phyloP scores from a whole-genome alignment of 2,888 invertebrate genomes.

The Gerosis bhagava region DNA sequence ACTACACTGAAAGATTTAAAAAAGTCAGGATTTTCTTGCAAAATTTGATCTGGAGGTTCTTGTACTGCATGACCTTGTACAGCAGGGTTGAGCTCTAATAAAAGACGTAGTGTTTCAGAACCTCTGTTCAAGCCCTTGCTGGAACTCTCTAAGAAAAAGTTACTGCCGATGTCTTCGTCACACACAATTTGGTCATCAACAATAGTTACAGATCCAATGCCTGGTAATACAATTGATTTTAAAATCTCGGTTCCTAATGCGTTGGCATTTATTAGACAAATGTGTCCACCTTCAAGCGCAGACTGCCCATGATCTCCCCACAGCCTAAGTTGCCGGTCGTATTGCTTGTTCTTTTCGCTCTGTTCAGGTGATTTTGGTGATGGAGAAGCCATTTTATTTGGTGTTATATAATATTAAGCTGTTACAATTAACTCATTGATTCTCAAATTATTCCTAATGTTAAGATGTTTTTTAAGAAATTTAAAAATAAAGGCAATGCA shows the following conservation, averaged over 20 bases:
- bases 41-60: constrained; percentile 92
- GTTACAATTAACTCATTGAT: neutral
- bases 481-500: too few species aligned
- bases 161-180: constrained; percentile 96
- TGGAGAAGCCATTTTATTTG: constrained; percentile 82
- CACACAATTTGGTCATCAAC: constrained; percentile 93
- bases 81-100: constrained; percentile 96
- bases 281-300: constrained; percentile 92
- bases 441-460: too few species aligned
- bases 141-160: constrained; percentile 95
- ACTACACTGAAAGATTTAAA: constrained; percentile 95
- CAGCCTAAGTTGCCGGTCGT: constrained; percentile 93
- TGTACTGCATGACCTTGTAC: constrained; percentile 96
- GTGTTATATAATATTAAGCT: neutral
- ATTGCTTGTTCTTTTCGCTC: constrained; percentile 89
- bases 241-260: constrained; percentile 97
- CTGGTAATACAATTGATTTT: constrained; percentile 97
- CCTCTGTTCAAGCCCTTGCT: constrained; percentile 93
- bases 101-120: constrained; percentile 89
- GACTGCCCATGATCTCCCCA: constrained; percentile 99
- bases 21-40: constrained; percentile 93
- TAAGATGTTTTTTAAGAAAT: too few species aligned
- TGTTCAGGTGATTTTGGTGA: constrained; percentile 89
- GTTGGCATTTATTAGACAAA: constrained; percentile 97
- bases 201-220: constrained; percentile 95